Base-by-base conservation (phyloP, 2,113 vertebrate genomes). In the Clarias batrachus region DNA sequence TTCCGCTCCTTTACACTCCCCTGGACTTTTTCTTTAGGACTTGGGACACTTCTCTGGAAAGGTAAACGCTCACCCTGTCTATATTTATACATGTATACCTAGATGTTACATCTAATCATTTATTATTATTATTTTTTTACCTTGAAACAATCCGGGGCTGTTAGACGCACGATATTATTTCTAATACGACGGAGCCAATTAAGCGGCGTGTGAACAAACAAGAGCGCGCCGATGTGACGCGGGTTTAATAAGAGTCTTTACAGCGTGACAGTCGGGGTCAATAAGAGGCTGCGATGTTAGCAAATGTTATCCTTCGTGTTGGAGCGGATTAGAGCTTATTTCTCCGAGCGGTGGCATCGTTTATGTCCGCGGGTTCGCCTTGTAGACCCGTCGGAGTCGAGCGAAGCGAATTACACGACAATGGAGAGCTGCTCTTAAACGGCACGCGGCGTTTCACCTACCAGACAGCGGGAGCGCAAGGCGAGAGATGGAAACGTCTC, bases 361-460 rank as follows among this genome's bases (percentile, higher is more conserved):
- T 95, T 95, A 48, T 93, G 95, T 96, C 95, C 95, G 94, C 95
- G 94, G 94, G 95, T 95, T 96, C 93, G 95, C 95, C 93, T 94
- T 95, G 94, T 93, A 89, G 95, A 95, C 95, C 96, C 95, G 95
- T 96, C 95, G 95, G 95, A 97, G 96, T 95, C 95, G 97, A 97
- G 97, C 97, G 96, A 96, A 96, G 96, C 97, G 96, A 97, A 96
- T 96, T 94, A 96, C 94, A 93, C 96, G 95, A 97, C 97, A 98
- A 97, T 97, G 96, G 96, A 97, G 96, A 95, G 96, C 93, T 92
- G 68, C 66, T 92, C 92, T 93, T 96, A 95, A 96, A 96, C 96
- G 97, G 96, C 96, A 97, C 97, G 96, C 96, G 96, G 96, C 97
- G 94, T 97, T 96, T 97, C 95, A 96, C 96, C 96, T 96, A 96